Evolutionary conservation across 2,888 invertebrate genomes (phyloP).

Genomic region (Willowsia nigromaculata): DNA sequence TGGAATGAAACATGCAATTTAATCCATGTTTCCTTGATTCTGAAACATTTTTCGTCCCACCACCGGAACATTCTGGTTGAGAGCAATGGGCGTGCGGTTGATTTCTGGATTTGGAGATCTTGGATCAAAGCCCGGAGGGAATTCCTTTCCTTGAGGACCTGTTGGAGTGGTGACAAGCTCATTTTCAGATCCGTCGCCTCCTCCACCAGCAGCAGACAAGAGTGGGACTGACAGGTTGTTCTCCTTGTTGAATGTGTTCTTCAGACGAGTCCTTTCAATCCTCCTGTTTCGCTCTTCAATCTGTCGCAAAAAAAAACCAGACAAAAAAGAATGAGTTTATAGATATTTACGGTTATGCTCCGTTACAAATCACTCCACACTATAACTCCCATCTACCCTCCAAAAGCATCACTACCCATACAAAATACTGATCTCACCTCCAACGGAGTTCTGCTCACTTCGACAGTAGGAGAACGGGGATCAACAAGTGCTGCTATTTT

Average conservation of each 20-base stretch:
- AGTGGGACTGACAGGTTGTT: slow-evolving; percentile 46
- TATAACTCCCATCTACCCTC: neutral
- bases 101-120: slow-evolving; percentile 75
- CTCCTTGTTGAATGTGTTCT: slow-evolving; percentile 55
- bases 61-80: neutral
- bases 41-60: slow-evolving; percentile 57
- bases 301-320: slow-evolving; percentile 51
- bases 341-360: too few relatives aligned
- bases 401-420: neutral
- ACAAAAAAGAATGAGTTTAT: neutral
- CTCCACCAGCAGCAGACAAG: neutral
- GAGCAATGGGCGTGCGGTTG: slow-evolving; percentile 73
- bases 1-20: too few relatives aligned
- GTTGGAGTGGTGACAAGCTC: slow-evolving; percentile 57
- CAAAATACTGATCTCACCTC: slow-evolving; percentile 55
- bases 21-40: slow-evolving; percentile 20
- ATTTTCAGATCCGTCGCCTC: neutral
- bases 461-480: slow-evolving; percentile 75
- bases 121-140: slow-evolving; percentile 69
- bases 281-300: slow-evolving; percentile 66
- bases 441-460: slow-evolving; percentile 75
- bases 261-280: slow-evolving; percentile 39
- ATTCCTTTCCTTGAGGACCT: slow-evolving; percentile 22
- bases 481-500: slow-evolving; percentile 67
- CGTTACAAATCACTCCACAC: too few relatives aligned